phyloP scores from a whole-genome alignment of 2,113 vertebrate species.

The Passerina amoena region DNA sequence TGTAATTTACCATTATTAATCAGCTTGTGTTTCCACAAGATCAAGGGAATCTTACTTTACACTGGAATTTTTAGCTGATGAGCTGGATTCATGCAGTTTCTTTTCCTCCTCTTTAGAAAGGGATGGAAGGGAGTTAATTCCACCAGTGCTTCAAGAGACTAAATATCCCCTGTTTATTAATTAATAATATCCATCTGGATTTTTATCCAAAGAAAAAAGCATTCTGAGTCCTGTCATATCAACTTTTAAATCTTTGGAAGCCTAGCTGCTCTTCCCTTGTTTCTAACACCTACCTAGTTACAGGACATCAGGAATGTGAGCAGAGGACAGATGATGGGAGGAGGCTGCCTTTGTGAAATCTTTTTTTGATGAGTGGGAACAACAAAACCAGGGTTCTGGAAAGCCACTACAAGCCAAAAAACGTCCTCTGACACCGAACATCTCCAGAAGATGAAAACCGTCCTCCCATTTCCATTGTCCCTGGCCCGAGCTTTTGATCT shows the following conservation, averaged over 20 bases:
- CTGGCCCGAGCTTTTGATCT: conserved; percentile 40
- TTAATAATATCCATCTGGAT: conserved; percentile 54
- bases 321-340: conserved; percentile 23
- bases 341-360: conserved; percentile 39
- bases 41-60: conserved; percentile 37
- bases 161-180: conserved; percentile 43
- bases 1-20: conserved; percentile 59
- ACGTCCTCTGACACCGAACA: conserved; percentile 18
- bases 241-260: conserved; percentile 33
- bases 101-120: conserved; percentile 9
- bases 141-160: not conserved
- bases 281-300: conserved; percentile 49
- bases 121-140: conserved; percentile 35
- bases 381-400: conserved; percentile 30
- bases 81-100: not conserved
- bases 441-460: conserved; percentile 58
- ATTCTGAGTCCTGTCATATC: not conserved
- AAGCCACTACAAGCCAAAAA: conserved; percentile 40
- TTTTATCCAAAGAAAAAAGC: conserved; percentile 12
- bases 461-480: conserved; percentile 51
- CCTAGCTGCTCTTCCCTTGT: conserved; percentile 5
- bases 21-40: conserved; percentile 19
- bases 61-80: conserved; percentile 40
- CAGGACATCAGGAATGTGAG: conserved; percentile 30
- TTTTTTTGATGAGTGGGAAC: conserved; percentile 26